Percentiles rank a stretch among this genome's conserved stretches.
These are phyloP conservation scores for Pomatorhinus ruficollis DNA, from an alignment of 2,113 vertebrate genomes.

Conservation along the genomic window DNA sequence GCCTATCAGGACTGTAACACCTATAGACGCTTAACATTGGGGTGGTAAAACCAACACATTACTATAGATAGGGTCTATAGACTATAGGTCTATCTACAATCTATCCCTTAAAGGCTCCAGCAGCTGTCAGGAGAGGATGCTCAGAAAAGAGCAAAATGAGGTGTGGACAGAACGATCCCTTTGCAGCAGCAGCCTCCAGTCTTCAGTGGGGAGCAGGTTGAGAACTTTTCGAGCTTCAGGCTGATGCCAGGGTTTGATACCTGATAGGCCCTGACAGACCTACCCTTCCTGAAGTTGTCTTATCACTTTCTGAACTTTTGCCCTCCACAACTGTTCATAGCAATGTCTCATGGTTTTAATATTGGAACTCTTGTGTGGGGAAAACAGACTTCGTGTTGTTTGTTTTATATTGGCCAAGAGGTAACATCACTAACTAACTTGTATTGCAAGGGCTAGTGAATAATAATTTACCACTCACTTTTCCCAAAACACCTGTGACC, in stretches of 20 bases:
- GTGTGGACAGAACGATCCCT: background rate
- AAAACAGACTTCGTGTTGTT: background rate
- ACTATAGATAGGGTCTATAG: background rate
- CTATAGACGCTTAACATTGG: fast-evolving
- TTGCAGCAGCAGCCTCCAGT: background rate
- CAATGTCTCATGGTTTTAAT: background rate
- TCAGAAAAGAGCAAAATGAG: background rate
- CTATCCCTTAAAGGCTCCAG: background rate
- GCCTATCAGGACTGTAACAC: background rate
- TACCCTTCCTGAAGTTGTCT: conserved; percentile 1
- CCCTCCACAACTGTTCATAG: background rate
- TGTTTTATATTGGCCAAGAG: background rate
- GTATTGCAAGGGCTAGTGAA: background rate
- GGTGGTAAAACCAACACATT: background rate
- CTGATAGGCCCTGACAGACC: background rate
- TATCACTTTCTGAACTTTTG: conserved; percentile 18
- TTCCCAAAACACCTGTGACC: background rate
- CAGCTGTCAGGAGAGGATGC: background rate
- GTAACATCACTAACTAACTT: background rate
- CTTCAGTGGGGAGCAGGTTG: background rate
- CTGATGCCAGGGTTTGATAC: background rate
- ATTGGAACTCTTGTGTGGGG: background rate
- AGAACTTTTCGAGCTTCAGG: background rate
- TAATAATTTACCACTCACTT: background rate
- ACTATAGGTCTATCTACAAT: background rate